Evolutionary conservation across 1,140 invertebrate species (phyloP), one percentile per base, ranked within the genome.

Genomic region (Gyrodactylus bullatarudis): DNA sequence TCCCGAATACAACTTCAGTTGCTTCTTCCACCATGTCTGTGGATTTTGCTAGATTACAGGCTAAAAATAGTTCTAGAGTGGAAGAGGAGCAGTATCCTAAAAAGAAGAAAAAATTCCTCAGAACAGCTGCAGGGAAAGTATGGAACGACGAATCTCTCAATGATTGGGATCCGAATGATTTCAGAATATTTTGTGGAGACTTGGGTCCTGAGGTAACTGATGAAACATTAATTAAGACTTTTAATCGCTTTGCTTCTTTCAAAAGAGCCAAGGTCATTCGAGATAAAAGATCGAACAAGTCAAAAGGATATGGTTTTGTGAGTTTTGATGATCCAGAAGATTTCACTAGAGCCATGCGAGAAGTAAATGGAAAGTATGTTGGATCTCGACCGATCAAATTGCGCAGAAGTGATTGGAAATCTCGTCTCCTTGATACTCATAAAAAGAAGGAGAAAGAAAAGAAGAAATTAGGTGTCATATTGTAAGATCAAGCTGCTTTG

Each of bases 141-240:
- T 97, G 93, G 93, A 91, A 96, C 80, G 93, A 95, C 83, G 83
- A 84, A 54, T 89, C 89, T 0, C 80, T 97, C 23, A 78, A 85
- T 20, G 92, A 96, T 77, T 97, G 91, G 91, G 87, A 89, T 73
- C 86, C 88, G 78, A 86, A 94, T 84, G 94, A 98, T 83, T 98
- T 94, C 80, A 83, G 94, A 75, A 87, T 99, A 79, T 99, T 99
- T 81, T 96, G 92, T 80, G 95, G 95, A 27, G 95, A 99, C 84
- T 83, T 99, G 1, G 95, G 95, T 1, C 98, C 98, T 80, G 94
- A 98, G 81, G 93, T 97, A 0, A 97, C 91, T 0, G 94, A 99
- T 78, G 94, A 98, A 80, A 85, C 93, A 70, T 82, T 99, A 16
- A 86, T 87, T 0, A 83, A 92, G 77, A 92, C 91, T 0, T 99